Percentiles rank a stretch among this genome's conserved stretches.
Evolutionary conservation across 2,888 invertebrate species (phyloP).

Genomic region (Drosophila multiciliata): DNA sequence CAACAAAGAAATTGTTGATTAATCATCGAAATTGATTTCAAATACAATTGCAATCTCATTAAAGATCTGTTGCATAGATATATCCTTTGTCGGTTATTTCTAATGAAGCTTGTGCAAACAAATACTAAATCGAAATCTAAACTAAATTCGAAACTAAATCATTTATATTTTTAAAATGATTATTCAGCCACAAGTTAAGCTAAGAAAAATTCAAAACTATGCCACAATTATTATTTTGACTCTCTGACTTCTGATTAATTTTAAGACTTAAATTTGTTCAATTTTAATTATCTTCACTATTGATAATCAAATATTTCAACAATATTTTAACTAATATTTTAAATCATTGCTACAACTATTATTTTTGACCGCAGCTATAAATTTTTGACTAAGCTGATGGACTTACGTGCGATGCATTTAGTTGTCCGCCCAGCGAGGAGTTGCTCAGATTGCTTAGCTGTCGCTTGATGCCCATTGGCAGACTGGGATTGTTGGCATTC

Average conservation of each 20-base stretch:
- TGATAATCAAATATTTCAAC: too few species aligned
- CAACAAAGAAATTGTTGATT: background rate
- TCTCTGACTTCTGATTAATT: background rate
- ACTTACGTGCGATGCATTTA: conserved; percentile 89
- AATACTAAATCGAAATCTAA: too few species aligned
- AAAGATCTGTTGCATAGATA: too few species aligned
- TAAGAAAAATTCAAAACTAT: background rate
- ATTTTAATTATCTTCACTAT: background rate
- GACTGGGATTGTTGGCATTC: conserved; percentile 84
- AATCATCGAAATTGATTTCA: background rate
- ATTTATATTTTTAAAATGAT: background rate
- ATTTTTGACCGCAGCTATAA: background rate
- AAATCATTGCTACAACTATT: background rate
- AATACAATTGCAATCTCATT: background rate
- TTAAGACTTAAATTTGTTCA: background rate
- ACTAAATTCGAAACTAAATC: too few species aligned
- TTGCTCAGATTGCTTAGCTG: conserved; percentile 84
- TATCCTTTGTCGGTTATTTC: too few species aligned
- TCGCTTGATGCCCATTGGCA: conserved; percentile 85
- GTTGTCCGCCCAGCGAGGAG: conserved; percentile 86
- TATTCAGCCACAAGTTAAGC: background rate
- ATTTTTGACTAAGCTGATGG: background rate
- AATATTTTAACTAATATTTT: too few species aligned
- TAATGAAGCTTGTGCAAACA: too few species aligned
- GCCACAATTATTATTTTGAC: background rate